Percentiles rank a stretch among this genome's conserved stretches.
phyloP scores from a whole-genome alignment of 53 echinoderm and acorn worm genomes.

The Patiria pectinifera region DNA sequence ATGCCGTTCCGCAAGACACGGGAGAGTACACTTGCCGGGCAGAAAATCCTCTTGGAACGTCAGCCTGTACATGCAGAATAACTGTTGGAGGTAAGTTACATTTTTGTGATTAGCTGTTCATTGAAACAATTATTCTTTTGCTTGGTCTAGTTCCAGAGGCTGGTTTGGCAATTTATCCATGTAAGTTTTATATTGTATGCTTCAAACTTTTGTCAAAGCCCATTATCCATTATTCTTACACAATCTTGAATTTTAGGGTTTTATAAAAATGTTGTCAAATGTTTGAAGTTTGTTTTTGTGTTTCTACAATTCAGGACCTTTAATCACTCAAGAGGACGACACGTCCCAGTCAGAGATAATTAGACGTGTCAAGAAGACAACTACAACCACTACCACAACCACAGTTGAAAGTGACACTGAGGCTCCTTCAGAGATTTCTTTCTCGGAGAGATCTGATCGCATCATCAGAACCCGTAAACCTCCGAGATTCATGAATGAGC shows the following conservation, averaged over 20 bases:
- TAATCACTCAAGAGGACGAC: conserved; percentile 42
- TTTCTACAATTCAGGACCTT: conserved; percentile 19
- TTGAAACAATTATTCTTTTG: background rate
- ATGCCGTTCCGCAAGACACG: conserved; percentile 85
- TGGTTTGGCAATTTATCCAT: no score
- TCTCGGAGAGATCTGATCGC: conserved; percentile 72
- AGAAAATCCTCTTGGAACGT: conserved; percentile 87
- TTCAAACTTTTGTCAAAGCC: no score
- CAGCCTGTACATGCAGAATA: conserved; percentile 88
- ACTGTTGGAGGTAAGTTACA: conserved; percentile 83
- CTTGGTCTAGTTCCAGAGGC: no score
- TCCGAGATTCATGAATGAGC: conserved; percentile 91
- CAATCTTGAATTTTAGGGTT: no score
- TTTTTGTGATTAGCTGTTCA: background rate
- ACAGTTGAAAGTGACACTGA: conserved; percentile 87
- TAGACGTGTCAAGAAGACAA: conserved; percentile 81
- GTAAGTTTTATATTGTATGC: no score
- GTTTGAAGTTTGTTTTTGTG: background rate
- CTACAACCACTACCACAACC: conserved; percentile 85
- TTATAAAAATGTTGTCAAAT: background rate
- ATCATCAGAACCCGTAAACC: conserved; percentile 74
- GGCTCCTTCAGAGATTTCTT: conserved; percentile 83
- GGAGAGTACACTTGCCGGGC: conserved; percentile 97
- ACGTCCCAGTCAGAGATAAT: conserved; percentile 77
- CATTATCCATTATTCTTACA: no score